Conservation (phyloP, 2,113 vertebrate species). For the Casuarius casuarius region DNA sequence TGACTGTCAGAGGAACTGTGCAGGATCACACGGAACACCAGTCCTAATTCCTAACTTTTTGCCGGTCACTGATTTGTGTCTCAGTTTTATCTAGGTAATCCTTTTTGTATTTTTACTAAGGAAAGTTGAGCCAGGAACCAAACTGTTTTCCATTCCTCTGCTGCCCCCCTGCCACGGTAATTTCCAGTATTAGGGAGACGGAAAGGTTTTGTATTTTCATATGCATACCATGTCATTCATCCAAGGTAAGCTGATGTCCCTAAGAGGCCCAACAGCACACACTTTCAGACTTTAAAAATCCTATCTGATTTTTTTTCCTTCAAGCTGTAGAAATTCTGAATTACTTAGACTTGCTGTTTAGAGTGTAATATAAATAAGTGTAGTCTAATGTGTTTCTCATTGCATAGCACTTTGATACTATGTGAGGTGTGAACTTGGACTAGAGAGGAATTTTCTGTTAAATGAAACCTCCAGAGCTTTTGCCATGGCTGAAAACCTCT, state of each 20-base stretch:
- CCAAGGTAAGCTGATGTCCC: not conserved
- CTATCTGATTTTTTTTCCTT: not conserved
- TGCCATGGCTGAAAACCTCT: not conserved
- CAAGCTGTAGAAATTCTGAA: conserved; percentile 15
- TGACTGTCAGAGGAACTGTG: no score
- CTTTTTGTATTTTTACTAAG: not conserved
- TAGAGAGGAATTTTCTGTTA: conserved; percentile 10
- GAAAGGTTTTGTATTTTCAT: not conserved
- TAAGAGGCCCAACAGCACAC: not conserved
- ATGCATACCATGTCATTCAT: accelerated
- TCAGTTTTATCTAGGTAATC: not conserved
- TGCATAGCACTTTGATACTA: not conserved
- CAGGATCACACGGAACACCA: not conserved
- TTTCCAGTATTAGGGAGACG: accelerated
- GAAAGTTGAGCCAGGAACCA: not conserved
- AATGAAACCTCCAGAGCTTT: conserved; percentile 32
- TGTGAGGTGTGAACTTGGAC: not conserved
- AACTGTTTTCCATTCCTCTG: not conserved
- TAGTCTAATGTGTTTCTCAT: conserved; percentile 25
- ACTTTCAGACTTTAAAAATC: not conserved
- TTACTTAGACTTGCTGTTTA: conserved; percentile 7
- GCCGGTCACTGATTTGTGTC: no score
- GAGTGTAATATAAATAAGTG: conserved; percentile 1
- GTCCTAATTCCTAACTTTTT: not conserved
- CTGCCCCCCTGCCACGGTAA: not conserved